A percentile compares a stretch with the other conserved stretches of the same genome.
These are phyloP conservation scores for Lepisosteus oculatus DNA, from an alignment of 2,113 vertebrate genomes.

Conservation along the genomic window DNA sequence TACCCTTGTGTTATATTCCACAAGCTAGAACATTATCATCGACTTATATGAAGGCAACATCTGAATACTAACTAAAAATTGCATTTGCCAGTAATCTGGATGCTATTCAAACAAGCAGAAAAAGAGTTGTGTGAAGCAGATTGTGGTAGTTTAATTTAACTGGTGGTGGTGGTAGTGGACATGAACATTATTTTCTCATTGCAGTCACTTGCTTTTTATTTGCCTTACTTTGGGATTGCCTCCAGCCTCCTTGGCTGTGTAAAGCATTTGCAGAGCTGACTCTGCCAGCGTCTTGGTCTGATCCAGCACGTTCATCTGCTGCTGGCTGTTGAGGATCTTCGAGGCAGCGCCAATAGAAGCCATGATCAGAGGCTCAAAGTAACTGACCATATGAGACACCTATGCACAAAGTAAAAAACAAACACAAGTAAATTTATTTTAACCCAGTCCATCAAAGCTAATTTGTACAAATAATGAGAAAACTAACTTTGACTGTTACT, in stretches of 20 bases:
- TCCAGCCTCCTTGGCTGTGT: constrained; percentile 93
- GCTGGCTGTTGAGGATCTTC: constrained; percentile 91
- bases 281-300: constrained; percentile 94
- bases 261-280: constrained; percentile 93
- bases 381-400: constrained; percentile 97
- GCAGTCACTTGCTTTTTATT: neutral
- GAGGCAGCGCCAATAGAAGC: constrained; percentile 87
- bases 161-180: no score
- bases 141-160: no score
- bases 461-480: no score
- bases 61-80: no score
- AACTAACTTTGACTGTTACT: no score
- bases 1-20: no score
- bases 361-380: constrained; percentile 92
- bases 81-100: no score
- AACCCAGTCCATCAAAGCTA: neutral
- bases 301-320: constrained; percentile 97
- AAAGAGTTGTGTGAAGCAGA: no score
- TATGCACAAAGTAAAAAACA: constrained; percentile 36
- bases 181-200: no score
- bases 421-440: neutral
- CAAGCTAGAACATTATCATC: no score
- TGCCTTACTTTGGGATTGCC: constrained; percentile 89
- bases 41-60: no score
- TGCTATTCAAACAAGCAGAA: no score